Conservation (phyloP, 1,140 invertebrate genomes). For the Lordiphosa mommai region DNA sequence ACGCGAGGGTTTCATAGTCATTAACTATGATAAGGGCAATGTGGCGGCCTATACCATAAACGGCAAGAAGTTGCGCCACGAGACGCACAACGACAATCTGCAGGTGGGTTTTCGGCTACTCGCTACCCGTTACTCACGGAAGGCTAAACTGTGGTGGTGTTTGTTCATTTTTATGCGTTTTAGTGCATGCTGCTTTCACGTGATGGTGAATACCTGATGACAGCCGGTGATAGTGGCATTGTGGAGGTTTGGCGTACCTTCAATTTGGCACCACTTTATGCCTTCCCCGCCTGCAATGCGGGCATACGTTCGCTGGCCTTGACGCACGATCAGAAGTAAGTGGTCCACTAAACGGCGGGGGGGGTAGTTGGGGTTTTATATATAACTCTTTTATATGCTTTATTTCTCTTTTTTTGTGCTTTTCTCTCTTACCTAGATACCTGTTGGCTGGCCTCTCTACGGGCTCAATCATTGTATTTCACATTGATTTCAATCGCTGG, state of each 20-base stretch:
- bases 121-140: neutral
- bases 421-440: slow-evolving; percentile 85
- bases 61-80: slow-evolving; percentile 91
- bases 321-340: slow-evolving; percentile 98
- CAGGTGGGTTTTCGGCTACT: slow-evolving; percentile 84
- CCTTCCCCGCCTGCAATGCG: slow-evolving; percentile 97
- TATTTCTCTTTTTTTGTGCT: neutral
- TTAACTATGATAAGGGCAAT: slow-evolving; percentile 94
- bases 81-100: slow-evolving; percentile 96
- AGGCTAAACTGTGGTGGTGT: neutral
- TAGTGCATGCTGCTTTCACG: slow-evolving; percentile 96
- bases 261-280: slow-evolving; percentile 97
- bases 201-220: slow-evolving; percentile 99
- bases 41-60: slow-evolving; percentile 96
- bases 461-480: slow-evolving; percentile 98
- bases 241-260: slow-evolving; percentile 99
- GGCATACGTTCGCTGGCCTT: slow-evolving; percentile 94
- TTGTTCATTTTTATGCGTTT: slow-evolving; percentile 35
- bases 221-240: slow-evolving; percentile 96
- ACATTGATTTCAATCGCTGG: slow-evolving; percentile 99
- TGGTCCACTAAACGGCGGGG: too few species aligned
- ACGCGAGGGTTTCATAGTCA: slow-evolving; percentile 97
- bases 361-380: too few species aligned
- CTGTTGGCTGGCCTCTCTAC: slow-evolving; percentile 97
- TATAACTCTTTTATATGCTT: neutral